Evolutionary conservation across 35 echinoderm and acorn worm genomes (phyloP).

Genomic region (Chiridota heheva): DNA sequence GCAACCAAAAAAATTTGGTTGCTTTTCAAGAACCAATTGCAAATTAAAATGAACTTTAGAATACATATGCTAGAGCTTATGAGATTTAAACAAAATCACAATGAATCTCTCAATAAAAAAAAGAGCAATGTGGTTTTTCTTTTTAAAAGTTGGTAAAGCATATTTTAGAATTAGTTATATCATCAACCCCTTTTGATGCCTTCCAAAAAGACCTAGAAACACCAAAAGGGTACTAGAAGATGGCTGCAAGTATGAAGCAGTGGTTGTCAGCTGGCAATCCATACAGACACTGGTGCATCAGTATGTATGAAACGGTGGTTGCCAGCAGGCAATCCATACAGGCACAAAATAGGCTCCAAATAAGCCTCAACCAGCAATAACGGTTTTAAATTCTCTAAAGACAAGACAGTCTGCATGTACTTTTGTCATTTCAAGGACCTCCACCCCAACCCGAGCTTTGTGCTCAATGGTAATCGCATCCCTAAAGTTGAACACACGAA

Average conservation of each 20-base stretch:
- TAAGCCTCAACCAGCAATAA: no score
- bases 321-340: no score
- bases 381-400: no score
- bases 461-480: no score
- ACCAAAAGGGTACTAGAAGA: slow-evolving; percentile 23
- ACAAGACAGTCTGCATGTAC: no score
- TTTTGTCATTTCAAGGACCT: no score
- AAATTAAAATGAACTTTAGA: slow-evolving; percentile 36
- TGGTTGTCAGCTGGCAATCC: slow-evolving; percentile 16
- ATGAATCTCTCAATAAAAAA: slow-evolving; percentile 24
- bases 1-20: slow-evolving; percentile 16
- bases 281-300: slow-evolving; percentile 25
- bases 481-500: no score
- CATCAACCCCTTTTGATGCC: slow-evolving; percentile 4
- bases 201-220: slow-evolving; percentile 51
- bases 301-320: no score
- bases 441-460: no score
- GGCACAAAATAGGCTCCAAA: no score
- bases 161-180: slow-evolving; percentile 4
- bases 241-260: slow-evolving; percentile 42
- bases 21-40: slow-evolving; percentile 29
- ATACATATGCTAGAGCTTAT: slow-evolving; percentile 39
- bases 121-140: neutral
- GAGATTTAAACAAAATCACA: slow-evolving; percentile 30
- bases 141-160: neutral